Evolutionary conservation across 2,888 invertebrate genomes (phyloP).

Genomic region (Polymixis lichenea): DNA sequence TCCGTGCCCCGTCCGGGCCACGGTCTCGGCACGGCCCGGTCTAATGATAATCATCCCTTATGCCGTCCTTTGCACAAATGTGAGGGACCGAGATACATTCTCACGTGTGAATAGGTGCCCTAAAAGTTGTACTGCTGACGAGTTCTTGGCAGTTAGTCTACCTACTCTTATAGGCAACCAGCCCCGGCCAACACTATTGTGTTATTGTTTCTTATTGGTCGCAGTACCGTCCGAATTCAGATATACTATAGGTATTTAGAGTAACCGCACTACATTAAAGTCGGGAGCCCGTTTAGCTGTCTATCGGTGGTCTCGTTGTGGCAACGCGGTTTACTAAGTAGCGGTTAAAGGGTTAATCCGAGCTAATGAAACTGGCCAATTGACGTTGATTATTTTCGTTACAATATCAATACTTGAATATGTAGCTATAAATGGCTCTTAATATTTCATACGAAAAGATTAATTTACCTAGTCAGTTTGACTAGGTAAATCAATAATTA

Average conservation of each 20-base stretch:
- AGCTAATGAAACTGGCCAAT: slow-evolving; percentile 34
- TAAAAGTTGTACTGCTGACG: not conserved
- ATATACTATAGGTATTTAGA: slow-evolving; percentile 1
- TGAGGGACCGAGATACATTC: not conserved
- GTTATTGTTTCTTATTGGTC: not conserved
- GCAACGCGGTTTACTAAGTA: slow-evolving; percentile 43
- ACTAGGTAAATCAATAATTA: not conserved
- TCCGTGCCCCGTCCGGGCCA: no score
- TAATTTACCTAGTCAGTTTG: no score
- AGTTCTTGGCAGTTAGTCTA: not conserved
- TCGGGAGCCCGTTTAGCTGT: slow-evolving; percentile 30
- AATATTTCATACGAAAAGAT: not conserved
- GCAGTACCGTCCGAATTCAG: not conserved
- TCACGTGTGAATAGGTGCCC: not conserved
- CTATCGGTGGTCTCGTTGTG: slow-evolving; percentile 43
- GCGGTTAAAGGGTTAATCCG: slow-evolving; percentile 50
- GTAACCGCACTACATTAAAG: slow-evolving; percentile 16
- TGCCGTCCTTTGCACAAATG: not conserved
- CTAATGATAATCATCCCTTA: no score
- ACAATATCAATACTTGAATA: not conserved
- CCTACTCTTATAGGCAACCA: not conserved
- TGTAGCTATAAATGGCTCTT: not conserved
- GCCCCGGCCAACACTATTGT: no score
- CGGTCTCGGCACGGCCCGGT: no score
- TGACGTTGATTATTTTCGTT: slow-evolving; percentile 14